Evolutionary conservation across 2,888 invertebrate genomes (phyloP), one percentile per base, ranked within the genome.

Genomic region (Bombylius major): DNA sequence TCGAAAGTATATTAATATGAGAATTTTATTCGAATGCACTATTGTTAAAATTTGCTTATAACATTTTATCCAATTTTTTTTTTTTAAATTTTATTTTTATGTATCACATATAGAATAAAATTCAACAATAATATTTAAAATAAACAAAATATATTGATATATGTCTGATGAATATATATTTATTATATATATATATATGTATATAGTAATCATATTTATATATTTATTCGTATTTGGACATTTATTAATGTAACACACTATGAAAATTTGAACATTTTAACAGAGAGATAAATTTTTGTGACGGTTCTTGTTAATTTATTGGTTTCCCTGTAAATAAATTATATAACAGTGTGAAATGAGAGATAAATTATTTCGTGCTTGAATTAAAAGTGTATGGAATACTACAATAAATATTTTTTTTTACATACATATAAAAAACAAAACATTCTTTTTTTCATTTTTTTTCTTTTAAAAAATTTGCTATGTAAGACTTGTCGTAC

Each of bases 241-340:
- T 56, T 56, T 56, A 56, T 56, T 53, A 56, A 56, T 56, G 56
- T 53, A 54, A 57, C 51, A 50, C 54, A 57, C 56, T 53, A 54
- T 51, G 57, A 55, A 55, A 54, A 56, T 56, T 56, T 53, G 55
- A 53, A 49, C 57, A 54, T 59, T 59, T 59, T 59, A 57, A 59
- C 59, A 58, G 56, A 58, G 58, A 58, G 56, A 59, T 59, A 59
- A 59, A 59, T 59, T 59, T 59, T 58, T 59, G 53, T 59, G 59
- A 59, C 59, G 55, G 56, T 50, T 56, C 47, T 53, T 51, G 56
- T 52, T 60, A 55, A 60, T 60, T 60, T 60, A 60, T 60, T 58
- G 53, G 60, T 53, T 57, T 56, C 50, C 60, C 58, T 56, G 56
- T 55, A 55, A 51, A 60, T 60, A 60, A 60, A 58, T 60, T 60